Evolutionary conservation across 2,888 invertebrate species (phyloP), one percentile per base, ranked within the genome.

Genomic region (Drosophila mulleri): DNA sequence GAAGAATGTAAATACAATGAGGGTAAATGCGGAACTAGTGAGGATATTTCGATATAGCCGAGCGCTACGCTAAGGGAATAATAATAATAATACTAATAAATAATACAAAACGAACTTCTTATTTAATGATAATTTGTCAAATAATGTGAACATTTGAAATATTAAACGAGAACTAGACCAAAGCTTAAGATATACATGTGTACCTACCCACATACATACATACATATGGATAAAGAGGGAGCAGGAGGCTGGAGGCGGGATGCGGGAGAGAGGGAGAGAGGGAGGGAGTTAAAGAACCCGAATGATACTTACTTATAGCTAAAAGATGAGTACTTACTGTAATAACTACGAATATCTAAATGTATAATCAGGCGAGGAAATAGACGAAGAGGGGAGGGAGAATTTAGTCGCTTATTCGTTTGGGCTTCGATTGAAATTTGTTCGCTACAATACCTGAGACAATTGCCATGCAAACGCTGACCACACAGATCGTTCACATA

Each of bases 371-470:
- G 63, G 29, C 23, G 47, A 29, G 16, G 14, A 26, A 37, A 16
- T 11, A n/a, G 48, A 23, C 8, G 3, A 11, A 26, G 47, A 37
- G 37, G 2, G 14, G 44, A 6, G 3, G 3, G 23, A 20, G 20
- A 23, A 23, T 18, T 18, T 12, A 37, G 44, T 71, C 80, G 80
- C 80, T 62, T 77, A 50, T 75, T 67, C 61, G 79, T 77, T 77
- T 78, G 69, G 69, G 75, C 75, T 78, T 76, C 58, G 64, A 79
- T 76, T 74, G 56, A 70, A 66, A 70, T 80, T 64, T 80, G 57
- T 77, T 79, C 78, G 88, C 83, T 83, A 88, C 89, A 86, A 88
- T 86, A 83, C 83, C 83, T 83, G 83, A 41, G 72, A 88, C 67
- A 67, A 41, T n/a, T 67, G 63, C 67, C 80, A 71, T 71, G 54